Base-by-base conservation (phyloP, 2,113 vertebrate species). In the Oryzias javanicus region DNA sequence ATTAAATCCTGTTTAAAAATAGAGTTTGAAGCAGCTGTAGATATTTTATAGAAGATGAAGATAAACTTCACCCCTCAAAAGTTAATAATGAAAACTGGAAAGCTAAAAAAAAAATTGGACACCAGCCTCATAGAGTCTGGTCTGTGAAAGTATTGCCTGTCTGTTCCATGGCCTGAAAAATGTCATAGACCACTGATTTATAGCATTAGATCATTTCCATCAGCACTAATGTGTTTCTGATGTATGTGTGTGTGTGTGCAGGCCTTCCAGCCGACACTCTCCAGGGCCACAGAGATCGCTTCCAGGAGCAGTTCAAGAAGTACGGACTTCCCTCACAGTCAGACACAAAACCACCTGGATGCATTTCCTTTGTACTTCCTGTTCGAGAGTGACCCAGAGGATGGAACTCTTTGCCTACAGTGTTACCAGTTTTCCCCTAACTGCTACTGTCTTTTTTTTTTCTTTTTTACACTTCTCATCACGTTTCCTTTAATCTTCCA, bases 231-330 rank as follows among this genome's bases (percentile, higher is more conserved):
- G 29, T 53, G 22, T 64, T n/a, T 78, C 35, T 41, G 44, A 14
- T 60, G 18, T 22, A 22, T 22, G 22, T 27, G 25, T 76, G 55
- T 72, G 42, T 68, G 42, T 61, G 47, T 70, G 18, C 82, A 99
- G 97, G 97, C 90, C 93, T 99, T 82, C 97, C 97, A 0, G 95
- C 96, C 0, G 97, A 99, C 72, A 99, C 97, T 0, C 92, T 99
- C 54, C 94, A 98, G 88, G 97, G 97, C 50, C 97, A 99, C 90
- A 91, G 96, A 74, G 96, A 98, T 84, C 96, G 97, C 49, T 99
- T 99, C 90, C 91, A 96, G 85, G 97, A 98, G 72, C 97, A 98
- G 88, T 99, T 99, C 83, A 95, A 92, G 61, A 98, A 98, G 97
- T 99, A 87, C 19, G 73, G 55, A 88, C 91, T 82, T 69, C 51